Conservation (phyloP, 2,888 invertebrate genomes). For the Pseudolycoriella hygida region DNA sequence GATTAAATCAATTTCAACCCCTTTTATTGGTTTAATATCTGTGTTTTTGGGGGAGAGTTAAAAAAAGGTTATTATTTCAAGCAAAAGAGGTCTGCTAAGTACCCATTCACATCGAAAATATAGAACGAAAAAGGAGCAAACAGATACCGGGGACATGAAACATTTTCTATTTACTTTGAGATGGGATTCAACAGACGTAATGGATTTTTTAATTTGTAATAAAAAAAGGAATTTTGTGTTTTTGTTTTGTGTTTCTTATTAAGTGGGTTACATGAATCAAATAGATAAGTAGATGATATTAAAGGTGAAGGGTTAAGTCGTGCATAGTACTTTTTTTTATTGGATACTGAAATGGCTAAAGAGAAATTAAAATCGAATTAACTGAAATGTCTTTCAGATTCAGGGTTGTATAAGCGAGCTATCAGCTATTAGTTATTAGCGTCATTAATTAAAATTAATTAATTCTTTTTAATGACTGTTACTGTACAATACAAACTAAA, state of each 20-base stretch:
- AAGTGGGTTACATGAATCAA: neutral
- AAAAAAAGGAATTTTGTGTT: neutral
- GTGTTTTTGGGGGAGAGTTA: neutral
- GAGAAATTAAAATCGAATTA: too few relatives aligned
- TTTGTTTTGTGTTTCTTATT: neutral
- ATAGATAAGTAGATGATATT: neutral
- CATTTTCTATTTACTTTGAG: neutral
- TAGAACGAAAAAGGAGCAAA: too few relatives aligned
- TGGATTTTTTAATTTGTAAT: neutral
- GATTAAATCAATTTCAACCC: conserved; percentile 1
- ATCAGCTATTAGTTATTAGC: too few relatives aligned
- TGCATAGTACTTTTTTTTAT: too few relatives aligned
- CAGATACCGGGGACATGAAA: neutral
- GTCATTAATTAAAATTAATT: too few relatives aligned
- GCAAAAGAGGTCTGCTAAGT: too few relatives aligned
- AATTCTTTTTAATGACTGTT: too few relatives aligned
- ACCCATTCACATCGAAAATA: too few relatives aligned
- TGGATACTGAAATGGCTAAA: too few relatives aligned
- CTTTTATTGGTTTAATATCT: conserved; percentile 1
- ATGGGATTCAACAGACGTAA: neutral
- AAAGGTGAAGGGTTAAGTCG: neutral
- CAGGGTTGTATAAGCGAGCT: too few relatives aligned
- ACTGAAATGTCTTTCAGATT: too few relatives aligned
- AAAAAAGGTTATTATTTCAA: neutral
- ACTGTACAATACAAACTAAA: too few relatives aligned